phyloP scores from a whole-genome alignment of 2,797 vertebrate genomes.

The Pangasius mekongensis region DNA sequence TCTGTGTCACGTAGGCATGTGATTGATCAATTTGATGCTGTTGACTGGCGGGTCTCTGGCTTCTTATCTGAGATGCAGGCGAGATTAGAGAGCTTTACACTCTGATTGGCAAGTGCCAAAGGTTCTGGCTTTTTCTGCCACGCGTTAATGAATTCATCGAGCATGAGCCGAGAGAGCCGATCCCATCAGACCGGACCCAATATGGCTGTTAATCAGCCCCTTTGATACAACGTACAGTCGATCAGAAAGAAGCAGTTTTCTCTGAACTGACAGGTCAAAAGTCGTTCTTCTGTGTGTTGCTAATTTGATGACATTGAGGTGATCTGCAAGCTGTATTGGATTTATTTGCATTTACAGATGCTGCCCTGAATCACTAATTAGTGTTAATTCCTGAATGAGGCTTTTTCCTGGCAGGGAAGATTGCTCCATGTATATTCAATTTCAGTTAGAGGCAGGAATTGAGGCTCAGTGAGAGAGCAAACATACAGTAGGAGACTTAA shows the following conservation, averaged over 20 bases:
- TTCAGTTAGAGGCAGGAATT: neutral
- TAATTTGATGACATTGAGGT: neutral
- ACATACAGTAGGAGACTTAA: too few species aligned
- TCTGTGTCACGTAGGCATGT: slow-evolving; percentile 60
- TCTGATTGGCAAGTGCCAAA: slow-evolving; percentile 70
- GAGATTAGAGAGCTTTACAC: slow-evolving; percentile 80
- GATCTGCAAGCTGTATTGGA: neutral
- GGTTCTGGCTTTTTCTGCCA: slow-evolving; percentile 63
- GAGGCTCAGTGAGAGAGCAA: neutral
- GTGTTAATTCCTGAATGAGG: neutral
- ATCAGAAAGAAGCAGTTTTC: slow-evolving; percentile 53
- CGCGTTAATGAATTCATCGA: slow-evolving; percentile 75
- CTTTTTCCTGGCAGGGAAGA: neutral
- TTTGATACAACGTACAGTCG: slow-evolving; percentile 48
- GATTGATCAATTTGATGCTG: slow-evolving; percentile 71
- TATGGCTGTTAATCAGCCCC: slow-evolving; percentile 68
- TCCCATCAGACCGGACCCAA: slow-evolving; percentile 64
- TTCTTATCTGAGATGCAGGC: slow-evolving; percentile 76
- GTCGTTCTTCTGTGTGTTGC: neutral
- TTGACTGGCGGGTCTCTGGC: slow-evolving; percentile 68
- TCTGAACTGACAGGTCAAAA: slow-evolving; percentile 50
- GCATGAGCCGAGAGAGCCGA: slow-evolving; percentile 60
- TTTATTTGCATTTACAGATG: neutral
- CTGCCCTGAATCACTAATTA: neutral
- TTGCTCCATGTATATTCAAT: neutral